These are phyloP conservation scores for Hemistola chrysoprasaria DNA, from an alignment of 2,888 invertebrate genomes.

Conservation along the genomic window DNA sequence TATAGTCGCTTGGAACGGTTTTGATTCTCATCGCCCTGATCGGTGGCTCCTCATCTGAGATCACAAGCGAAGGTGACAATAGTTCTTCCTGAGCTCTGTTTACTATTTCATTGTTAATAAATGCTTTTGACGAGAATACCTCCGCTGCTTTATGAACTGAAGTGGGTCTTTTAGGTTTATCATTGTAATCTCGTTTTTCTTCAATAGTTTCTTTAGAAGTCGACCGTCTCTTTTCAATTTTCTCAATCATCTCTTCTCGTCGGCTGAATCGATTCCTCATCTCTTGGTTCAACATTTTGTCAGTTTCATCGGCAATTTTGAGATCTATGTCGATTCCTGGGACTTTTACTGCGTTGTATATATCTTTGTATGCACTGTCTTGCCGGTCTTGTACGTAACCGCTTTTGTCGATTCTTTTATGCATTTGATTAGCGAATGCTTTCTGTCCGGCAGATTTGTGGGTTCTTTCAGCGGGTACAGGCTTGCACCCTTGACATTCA, in stretches of 20 bases:
- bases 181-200: conserved; percentile 55
- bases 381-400: conserved; percentile 64
- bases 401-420: conserved; percentile 77
- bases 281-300: conserved; percentile 69
- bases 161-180: conserved; percentile 62
- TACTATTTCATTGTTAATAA: conserved; percentile 63
- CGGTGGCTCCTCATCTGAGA: conserved; percentile 62
- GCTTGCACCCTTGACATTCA: conserved; percentile 60
- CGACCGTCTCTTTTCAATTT: conserved; percentile 55
- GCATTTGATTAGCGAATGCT: conserved; percentile 75
- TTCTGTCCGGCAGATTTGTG: conserved; percentile 74
- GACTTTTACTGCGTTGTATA: conserved; percentile 72
- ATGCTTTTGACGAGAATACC: conserved; percentile 66
- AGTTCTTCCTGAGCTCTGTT: conserved; percentile 53
- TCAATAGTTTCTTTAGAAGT: conserved; percentile 67
- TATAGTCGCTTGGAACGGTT: conserved; percentile 57
- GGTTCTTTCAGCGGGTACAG: conserved; percentile 68
- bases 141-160: conserved; percentile 68
- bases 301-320: conserved; percentile 76
- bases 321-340: conserved; percentile 76
- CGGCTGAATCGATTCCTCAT: conserved; percentile 65
- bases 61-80: conserved; percentile 50
- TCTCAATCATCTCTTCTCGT: conserved; percentile 66
- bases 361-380: conserved; percentile 70
- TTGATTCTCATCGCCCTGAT: conserved; percentile 62